Percentiles rank a stretch among this genome's conserved stretches.
These are phyloP conservation scores for Drosophila hawaiiensis DNA, from an alignment of 2,888 invertebrate genomes.

Conservation along the genomic window DNA sequence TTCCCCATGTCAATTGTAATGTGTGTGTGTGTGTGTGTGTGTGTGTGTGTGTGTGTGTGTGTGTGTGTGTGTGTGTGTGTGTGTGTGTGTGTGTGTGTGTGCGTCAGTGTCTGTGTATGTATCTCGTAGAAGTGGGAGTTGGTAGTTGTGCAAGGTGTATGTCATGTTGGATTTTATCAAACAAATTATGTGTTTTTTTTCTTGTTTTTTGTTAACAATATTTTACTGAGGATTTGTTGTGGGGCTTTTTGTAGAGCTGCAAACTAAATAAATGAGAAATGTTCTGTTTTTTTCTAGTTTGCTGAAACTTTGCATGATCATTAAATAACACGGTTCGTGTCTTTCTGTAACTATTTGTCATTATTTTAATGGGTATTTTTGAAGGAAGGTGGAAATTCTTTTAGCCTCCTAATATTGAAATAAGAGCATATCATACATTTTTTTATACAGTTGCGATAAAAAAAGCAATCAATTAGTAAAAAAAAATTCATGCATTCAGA, in stretches of 20 bases:
- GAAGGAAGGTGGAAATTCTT: background rate
- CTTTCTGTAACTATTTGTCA: background rate
- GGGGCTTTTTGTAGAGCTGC: background rate
- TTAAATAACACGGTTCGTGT: background rate
- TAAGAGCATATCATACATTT: background rate
- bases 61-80: background rate
- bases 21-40: constrained; percentile 6
- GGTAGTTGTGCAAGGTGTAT: constrained; percentile 63
- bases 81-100: constrained; percentile 6
- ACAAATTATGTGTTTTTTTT: constrained; percentile 48
- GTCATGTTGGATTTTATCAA: constrained; percentile 62
- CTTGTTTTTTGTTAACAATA: constrained; percentile 19
- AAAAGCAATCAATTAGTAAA: background rate
- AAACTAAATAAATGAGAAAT: constrained; percentile 5
- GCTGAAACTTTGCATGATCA: background rate
- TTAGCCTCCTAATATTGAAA: background rate
- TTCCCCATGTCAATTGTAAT: constrained; percentile 28
- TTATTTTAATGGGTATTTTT: background rate
- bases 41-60: constrained; percentile 20
- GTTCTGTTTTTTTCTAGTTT: background rate
- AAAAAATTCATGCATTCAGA: too few relatives aligned
- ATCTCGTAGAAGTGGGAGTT: constrained; percentile 18
- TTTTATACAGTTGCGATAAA: background rate
- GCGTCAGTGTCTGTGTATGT: background rate
- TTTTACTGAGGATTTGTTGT: constrained; percentile 32